Base-by-base conservation (phyloP, 1,140 invertebrate species). In the Neelides sp. region DNA sequence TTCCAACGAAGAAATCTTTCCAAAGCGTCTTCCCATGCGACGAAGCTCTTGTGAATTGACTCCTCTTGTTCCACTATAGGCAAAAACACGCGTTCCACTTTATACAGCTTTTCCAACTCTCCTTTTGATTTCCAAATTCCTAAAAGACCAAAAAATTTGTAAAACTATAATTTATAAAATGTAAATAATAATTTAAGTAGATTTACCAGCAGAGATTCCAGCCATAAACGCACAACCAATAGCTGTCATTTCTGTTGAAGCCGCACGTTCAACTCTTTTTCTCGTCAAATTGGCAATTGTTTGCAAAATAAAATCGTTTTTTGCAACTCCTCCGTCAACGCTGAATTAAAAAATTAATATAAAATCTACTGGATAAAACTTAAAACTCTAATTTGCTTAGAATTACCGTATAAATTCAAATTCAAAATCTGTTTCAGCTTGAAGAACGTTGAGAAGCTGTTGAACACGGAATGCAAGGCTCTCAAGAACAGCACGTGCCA, bases 301-400 rank as follows among this genome's bases (percentile, higher is more conserved):
- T 68, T 95, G 90, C 57, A 84, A 77, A 1, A 95, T 70, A 64
- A 94, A 95, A 66, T 93, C 79, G 68, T 93, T 94, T 49, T 78
- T 77, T 0, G 87, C 82, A 15, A 97, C 89, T 23, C 92, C 92
- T n/a, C 91, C 92, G 67, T 93, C 87, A 34, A 88, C 75, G 59
- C 90, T 93, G 64, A 19, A 75, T 69, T 23, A 30, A 27, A 48
- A 35, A 50, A 13, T 15, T 37, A 12, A 61, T 8, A 42, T 15
- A 24, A 2, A 12, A 15, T 24, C 15, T 7, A 24, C 22, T 24
- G 22, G 27, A 2, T 42, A 20, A 12, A 24, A 23, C 12, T 27
- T 42, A 13, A 42, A 30, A 43, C 8, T 23, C 26, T 8, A 23
- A 19, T 15, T 26, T 23, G 42, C 24, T 23, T 7, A 26, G 2